Evolutionary conservation across 2,888 invertebrate species (phyloP).

Genomic region (Metellina segmentata): DNA sequence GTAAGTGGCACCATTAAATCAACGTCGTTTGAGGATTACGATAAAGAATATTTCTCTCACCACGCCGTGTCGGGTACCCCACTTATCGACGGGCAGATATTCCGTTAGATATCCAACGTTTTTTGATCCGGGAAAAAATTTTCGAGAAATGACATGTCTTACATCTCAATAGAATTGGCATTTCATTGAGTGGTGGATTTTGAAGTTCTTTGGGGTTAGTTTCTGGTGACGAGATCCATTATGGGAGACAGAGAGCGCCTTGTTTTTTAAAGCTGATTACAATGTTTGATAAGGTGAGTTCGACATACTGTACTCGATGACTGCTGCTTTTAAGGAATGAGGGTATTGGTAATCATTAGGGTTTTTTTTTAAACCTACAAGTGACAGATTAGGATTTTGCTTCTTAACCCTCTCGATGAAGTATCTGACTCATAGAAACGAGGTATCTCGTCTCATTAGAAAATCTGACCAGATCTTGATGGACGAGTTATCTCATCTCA

Average conservation of each 20-base stretch:
- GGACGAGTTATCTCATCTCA: too few species aligned
- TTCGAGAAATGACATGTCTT: background rate
- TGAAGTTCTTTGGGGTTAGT: background rate
- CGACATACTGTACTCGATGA: background rate
- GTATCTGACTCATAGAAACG: too few species aligned
- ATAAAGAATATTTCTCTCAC: background rate
- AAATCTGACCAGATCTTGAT: too few species aligned
- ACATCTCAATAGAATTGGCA: slow-evolving; percentile 7
- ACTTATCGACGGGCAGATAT: background rate
- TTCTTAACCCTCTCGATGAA: too few species aligned
- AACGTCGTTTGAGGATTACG: slow-evolving; percentile 14
- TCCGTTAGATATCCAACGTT: background rate
- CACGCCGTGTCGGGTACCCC: background rate
- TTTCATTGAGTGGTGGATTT: background rate
- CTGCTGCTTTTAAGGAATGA: background rate
- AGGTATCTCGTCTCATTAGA: too few species aligned
- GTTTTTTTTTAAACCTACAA: too few species aligned
- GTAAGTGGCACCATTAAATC: slow-evolving; percentile 45
- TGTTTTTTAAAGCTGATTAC: background rate
- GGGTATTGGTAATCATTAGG: background rate
- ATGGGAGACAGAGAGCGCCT: background rate
- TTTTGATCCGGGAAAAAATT: background rate
- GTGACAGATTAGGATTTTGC: too few species aligned
- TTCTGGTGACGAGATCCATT: background rate
- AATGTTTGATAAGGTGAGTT: background rate